Conservation (phyloP, 2,113 vertebrate species). For the Diphyllodes magnificus region DNA sequence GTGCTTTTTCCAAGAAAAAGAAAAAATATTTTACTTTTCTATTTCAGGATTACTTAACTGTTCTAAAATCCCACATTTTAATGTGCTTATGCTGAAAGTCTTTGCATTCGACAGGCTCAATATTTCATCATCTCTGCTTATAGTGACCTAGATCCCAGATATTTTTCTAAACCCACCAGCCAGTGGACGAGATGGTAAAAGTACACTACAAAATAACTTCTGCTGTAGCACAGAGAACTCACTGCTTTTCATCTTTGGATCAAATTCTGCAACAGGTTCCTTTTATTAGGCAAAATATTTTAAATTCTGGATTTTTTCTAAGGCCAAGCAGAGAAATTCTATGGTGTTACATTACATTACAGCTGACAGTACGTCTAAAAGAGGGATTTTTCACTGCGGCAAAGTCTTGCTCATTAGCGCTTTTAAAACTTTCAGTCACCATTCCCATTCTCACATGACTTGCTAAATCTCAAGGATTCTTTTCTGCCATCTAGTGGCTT, state of each 20-base stretch:
- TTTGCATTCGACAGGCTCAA: neutral
- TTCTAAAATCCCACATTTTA: neutral
- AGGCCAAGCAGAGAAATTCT: neutral
- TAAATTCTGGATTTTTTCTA: neutral
- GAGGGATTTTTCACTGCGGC: neutral
- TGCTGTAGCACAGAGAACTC: neutral
- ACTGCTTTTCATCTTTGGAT: neutral
- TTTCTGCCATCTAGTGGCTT: slow-evolving; percentile 18
- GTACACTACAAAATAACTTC: neutral
- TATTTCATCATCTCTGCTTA: neutral
- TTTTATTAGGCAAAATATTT: neutral
- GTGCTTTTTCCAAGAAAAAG: neutral
- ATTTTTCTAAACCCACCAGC: neutral
- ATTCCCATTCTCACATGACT: neutral
- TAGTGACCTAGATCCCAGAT: neutral
- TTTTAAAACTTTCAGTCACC: neutral
- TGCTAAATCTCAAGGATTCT: neutral
- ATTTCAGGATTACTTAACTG: neutral
- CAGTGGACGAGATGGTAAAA: neutral
- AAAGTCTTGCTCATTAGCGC: rapidly evolving
- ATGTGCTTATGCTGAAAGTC: neutral
- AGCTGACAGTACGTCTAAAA: neutral
- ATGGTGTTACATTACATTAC: neutral
- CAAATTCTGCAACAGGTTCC: neutral
- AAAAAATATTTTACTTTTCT: neutral